Percentiles rank a stretch among this genome's conserved stretches.
Conservation (phyloP, 2,797 vertebrate genomes). For the Pygocentrus nattereri region DNA sequence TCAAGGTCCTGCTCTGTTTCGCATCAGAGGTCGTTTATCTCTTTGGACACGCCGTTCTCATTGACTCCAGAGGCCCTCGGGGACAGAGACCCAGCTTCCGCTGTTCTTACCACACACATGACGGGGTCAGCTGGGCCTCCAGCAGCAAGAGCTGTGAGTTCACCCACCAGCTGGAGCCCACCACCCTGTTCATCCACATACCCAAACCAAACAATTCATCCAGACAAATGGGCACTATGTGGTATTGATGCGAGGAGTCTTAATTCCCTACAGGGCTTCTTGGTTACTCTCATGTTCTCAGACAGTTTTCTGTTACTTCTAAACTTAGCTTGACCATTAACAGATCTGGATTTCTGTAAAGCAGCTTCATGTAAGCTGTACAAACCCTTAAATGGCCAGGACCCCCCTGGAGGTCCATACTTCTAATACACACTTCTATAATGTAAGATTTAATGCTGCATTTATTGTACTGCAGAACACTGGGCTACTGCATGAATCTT, state of each 20-base stretch:
- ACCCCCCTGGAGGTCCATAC: too few species aligned
- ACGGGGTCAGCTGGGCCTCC: conserved; percentile 47
- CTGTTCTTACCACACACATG: conserved; percentile 47
- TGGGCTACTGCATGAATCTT: too few species aligned
- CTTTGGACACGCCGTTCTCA: conserved; percentile 59
- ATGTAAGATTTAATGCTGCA: too few species aligned
- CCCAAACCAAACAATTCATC: conserved; percentile 22
- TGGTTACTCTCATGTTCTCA: not conserved
- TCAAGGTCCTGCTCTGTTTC: conserved; percentile 50
- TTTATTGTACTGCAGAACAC: too few species aligned
- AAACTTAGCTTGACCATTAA: not conserved
- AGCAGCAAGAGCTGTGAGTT: conserved; percentile 67
- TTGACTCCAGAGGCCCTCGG: conserved; percentile 48
- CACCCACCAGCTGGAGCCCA: conserved; percentile 58
- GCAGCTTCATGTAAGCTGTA: not conserved
- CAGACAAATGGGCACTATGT: conserved; percentile 41
- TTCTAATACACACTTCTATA: too few species aligned
- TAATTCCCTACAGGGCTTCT: not conserved
- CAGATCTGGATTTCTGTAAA: not conserved
- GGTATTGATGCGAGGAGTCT: not conserved
- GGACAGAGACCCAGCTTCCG: conserved; percentile 45
- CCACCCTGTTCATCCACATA: conserved; percentile 47
- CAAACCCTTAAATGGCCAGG: too few species aligned
- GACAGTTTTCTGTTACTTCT: not conserved
- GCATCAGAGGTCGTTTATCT: conserved; percentile 67